phyloP scores from a whole-genome alignment of 2,797 vertebrate genomes.

The Botia kubotai region DNA sequence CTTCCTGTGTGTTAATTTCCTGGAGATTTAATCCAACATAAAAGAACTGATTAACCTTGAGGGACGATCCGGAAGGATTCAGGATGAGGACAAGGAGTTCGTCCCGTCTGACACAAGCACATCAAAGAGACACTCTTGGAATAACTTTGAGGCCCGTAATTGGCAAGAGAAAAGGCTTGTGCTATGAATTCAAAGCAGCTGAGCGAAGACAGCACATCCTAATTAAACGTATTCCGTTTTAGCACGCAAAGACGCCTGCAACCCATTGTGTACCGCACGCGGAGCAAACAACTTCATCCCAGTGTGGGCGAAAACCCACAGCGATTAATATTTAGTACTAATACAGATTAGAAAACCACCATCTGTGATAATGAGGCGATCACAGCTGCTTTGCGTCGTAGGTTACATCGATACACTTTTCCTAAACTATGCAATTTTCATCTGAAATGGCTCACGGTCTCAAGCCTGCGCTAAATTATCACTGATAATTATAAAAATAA shows the following conservation, averaged over 20 bases:
- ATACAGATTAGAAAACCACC: constrained; percentile 34
- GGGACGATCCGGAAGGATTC: constrained; percentile 47
- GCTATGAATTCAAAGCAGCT: constrained; percentile 47
- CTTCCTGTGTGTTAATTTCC: constrained; percentile 51
- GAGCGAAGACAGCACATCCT: constrained; percentile 21
- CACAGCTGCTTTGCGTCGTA: constrained; percentile 1
- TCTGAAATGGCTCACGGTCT: constrained; percentile 2
- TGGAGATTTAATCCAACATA: constrained; percentile 47
- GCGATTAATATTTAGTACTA: constrained; percentile 37
- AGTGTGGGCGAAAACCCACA: constrained; percentile 18
- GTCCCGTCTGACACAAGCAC: constrained; percentile 45
- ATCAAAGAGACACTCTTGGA: constrained; percentile 53
- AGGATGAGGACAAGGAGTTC: constrained; percentile 44
- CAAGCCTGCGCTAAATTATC: background rate
- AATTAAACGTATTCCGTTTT: constrained; percentile 44
- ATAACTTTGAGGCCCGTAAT: constrained; percentile 51
- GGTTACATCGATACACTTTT: background rate
- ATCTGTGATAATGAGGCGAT: constrained; percentile 12
- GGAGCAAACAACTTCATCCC: constrained; percentile 38
- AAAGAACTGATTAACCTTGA: constrained; percentile 51
- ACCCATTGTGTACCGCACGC: constrained; percentile 24
- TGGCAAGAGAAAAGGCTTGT: constrained; percentile 45
- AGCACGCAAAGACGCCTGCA: constrained; percentile 17
- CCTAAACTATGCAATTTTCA: background rate
- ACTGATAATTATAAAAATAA: background rate